Conservation (phyloP, 2,113 vertebrate species). For the Melanerpes aurifrons region DNA sequence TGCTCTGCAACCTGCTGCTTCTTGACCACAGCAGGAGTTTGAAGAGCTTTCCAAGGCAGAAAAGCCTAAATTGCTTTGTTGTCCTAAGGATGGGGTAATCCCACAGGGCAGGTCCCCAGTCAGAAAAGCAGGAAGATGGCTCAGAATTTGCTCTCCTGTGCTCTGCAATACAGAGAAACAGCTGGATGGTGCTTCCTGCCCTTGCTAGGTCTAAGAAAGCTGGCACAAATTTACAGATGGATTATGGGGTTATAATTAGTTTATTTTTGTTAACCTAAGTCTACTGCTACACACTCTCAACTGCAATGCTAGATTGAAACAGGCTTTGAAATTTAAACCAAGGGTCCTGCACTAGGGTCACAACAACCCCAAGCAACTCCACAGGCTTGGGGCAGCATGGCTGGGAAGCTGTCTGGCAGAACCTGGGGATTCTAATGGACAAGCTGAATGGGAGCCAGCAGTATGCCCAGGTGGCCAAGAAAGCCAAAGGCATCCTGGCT, state of each 20-base stretch:
- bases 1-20: not conserved
- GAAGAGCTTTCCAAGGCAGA: not conserved
- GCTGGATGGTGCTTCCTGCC: not conserved
- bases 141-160: not conserved
- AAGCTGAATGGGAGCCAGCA: too few species aligned
- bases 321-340: not conserved
- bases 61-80: not conserved
- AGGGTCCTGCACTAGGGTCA: too few species aligned
- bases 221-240: not conserved
- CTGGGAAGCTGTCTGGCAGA: too few species aligned
- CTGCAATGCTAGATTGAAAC: not conserved
- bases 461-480: too few species aligned
- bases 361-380: too few species aligned
- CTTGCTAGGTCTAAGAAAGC: not conserved
- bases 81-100: not conserved
- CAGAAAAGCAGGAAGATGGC: not conserved
- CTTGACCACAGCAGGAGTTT: not conserved
- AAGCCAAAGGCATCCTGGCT: too few species aligned
- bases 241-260: not conserved
- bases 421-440: too few species aligned
- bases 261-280: not conserved
- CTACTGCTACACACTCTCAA: not conserved
- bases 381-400: too few species aligned
- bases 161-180: rapidly evolving
- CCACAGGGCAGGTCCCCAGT: not conserved